Conservation (phyloP, 2,113 vertebrate genomes). For the Cryptotis parvus region DNA sequence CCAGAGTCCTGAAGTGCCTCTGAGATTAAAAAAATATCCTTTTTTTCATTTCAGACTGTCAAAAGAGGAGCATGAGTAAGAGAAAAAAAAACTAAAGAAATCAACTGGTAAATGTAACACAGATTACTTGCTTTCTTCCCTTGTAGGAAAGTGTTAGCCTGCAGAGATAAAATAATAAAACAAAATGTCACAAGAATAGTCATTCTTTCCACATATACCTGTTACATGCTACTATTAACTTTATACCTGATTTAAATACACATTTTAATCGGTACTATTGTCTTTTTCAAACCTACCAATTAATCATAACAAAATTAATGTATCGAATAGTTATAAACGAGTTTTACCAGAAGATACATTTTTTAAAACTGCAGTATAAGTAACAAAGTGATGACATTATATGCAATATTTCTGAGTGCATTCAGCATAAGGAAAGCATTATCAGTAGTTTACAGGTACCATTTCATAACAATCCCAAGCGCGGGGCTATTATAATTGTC, state of each 20-base stretch:
- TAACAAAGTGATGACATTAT: neutral
- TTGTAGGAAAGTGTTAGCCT: neutral
- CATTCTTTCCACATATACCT: neutral
- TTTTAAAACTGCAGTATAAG: neutral
- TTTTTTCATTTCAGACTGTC: neutral
- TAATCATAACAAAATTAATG: neutral
- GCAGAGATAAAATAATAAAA: conserved; percentile 24
- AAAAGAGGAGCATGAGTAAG: neutral
- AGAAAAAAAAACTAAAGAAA: neutral
- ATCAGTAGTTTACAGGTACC: neutral
- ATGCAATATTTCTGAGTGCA: neutral
- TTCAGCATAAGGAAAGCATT: neutral
- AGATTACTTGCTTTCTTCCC: neutral
- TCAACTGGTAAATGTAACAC: neutral
- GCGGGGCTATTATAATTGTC: neutral
- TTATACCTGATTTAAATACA: neutral
- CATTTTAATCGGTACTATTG: conserved; percentile 16
- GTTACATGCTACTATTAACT: neutral
- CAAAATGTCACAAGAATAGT: neutral
- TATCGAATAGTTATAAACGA: conserved; percentile 14
- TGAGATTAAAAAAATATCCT: neutral
- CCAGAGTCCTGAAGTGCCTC: neutral
- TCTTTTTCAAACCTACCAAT: neutral
- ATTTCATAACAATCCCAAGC: neutral
- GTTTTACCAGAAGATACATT: neutral